phyloP scores from a whole-genome alignment of 1,140 invertebrate species.

The Sesamia nonagrioides region DNA sequence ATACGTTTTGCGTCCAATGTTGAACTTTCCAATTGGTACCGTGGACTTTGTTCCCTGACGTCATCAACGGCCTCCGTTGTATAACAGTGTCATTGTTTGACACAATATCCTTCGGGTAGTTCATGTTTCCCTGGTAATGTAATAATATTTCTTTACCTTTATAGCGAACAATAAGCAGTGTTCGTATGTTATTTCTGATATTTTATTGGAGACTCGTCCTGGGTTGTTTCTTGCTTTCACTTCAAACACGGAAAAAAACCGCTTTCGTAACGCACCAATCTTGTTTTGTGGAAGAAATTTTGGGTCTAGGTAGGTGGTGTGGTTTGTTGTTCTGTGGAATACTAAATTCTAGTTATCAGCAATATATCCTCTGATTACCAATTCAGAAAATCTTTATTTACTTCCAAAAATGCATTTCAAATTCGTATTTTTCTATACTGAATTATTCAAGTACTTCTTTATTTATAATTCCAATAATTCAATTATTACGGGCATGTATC shows the following conservation, averaged over 20 bases:
- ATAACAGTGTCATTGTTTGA: constrained; percentile 60
- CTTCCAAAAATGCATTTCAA: neutral
- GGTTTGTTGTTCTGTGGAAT: neutral
- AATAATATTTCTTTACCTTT: constrained; percentile 1
- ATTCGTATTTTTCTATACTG: no score
- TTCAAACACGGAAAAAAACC: neutral
- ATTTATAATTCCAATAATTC: neutral
- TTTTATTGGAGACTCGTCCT: neutral
- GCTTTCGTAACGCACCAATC: constrained; percentile 18
- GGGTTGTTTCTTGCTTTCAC: constrained; percentile 5
- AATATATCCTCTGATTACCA: neutral
- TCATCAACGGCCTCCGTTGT: constrained; percentile 58
- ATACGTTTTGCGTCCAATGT: constrained; percentile 58
- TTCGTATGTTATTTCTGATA: constrained; percentile 12
- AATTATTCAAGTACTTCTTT: no score
- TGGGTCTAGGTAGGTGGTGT: neutral
- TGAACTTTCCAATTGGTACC: constrained; percentile 66
- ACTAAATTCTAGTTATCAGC: neutral
- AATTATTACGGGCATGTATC: neutral
- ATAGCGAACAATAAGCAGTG: constrained; percentile 11
- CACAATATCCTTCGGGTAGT: constrained; percentile 57
- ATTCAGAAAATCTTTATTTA: neutral
- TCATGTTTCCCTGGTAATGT: constrained; percentile 45
- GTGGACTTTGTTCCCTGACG: constrained; percentile 75
- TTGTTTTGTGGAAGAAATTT: constrained; percentile 9